phyloP scores from a whole-genome alignment of 1,140 invertebrate genomes.

The Drosophila albomicans region DNA sequence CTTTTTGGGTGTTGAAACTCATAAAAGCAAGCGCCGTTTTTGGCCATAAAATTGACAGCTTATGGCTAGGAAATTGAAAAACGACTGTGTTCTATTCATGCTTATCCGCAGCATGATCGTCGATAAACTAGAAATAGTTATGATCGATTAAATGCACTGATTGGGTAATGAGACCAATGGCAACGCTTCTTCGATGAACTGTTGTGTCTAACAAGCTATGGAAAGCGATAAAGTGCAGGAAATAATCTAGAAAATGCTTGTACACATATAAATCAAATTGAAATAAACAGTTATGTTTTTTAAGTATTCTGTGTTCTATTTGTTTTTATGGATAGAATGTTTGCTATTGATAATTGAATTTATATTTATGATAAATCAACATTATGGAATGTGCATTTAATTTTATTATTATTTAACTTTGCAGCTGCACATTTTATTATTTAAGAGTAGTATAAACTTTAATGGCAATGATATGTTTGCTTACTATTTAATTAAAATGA shows the following conservation, averaged over 20 bases:
- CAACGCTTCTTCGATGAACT: background rate
- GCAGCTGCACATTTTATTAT: too few species aligned
- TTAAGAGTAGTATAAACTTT: too few species aligned
- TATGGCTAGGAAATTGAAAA: conserved; percentile 78
- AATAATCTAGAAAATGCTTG: too few species aligned
- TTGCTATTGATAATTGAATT: too few species aligned
- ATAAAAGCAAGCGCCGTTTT: conserved; percentile 76
- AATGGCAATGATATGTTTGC: too few species aligned
- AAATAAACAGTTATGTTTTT: too few species aligned
- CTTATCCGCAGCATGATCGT: conserved; percentile 47
- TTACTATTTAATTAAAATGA: background rate
- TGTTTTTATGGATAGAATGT: too few species aligned
- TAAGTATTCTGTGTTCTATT: too few species aligned
- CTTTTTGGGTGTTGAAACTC: conserved; percentile 75
- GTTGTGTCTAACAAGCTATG: background rate
- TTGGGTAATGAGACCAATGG: conserved; percentile 24
- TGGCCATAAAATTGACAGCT: conserved; percentile 80
- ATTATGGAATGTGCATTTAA: too few species aligned
- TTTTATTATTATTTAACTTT: too few species aligned
- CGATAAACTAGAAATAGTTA: conserved; percentile 58
- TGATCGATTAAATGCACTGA: conserved; percentile 51
- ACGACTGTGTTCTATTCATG: conserved; percentile 38
- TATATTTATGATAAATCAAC: too few species aligned
- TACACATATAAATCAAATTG: too few species aligned
- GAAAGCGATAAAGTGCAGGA: background rate